Evolutionary conservation across 1,140 invertebrate genomes (phyloP), one percentile per base, ranked within the genome.

Genomic region (Eupeodes corollae): DNA sequence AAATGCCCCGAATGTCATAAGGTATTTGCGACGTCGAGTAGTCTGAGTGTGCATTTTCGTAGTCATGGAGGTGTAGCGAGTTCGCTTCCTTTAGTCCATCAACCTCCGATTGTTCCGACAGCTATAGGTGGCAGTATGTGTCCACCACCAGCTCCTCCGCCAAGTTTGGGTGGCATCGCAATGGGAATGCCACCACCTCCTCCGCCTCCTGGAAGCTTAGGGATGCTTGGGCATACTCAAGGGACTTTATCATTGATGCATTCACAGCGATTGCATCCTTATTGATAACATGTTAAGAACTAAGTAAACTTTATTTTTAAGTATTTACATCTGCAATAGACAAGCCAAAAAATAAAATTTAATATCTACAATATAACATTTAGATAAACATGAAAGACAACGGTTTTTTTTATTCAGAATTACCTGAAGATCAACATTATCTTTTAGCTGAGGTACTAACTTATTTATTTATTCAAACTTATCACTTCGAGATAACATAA

Each of bases 1-100:
- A 67, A 67, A 51, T 68, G 65, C 47, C 61, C 65, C 1, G 65
- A 68, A 18, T 68, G 65, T 46, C 61, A 68, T 52, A 66, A 66
- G 46, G 62, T 62, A 32, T 68, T 63, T 30, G 58, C 60, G 13
- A 56, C 62, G 6, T 60, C 64, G 2, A 56, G 61, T 11, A 58
- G 53, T 21, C 52, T 67, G 19, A 67, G 60, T 14, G 44, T 61
- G 3, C 64, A 67, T 48, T 67, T 65, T 40, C 64, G 64, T 6
- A 57, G 53, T 0, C 64, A 67, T 46, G 59, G 59, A 3, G 59
- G 55, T 19, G 61, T 56, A 48, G 63, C 61, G 30, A 63, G 13
- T 43, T 64, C 1, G 58, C 48, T 67, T 10, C 61, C 62, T 6
- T 39, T 67, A 15, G 44, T 38, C 11, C 44, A 26, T 37, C 50